Evolutionary conservation across 2,113 vertebrate species (phyloP).

Genomic region (Phocoena sinus): DNA sequence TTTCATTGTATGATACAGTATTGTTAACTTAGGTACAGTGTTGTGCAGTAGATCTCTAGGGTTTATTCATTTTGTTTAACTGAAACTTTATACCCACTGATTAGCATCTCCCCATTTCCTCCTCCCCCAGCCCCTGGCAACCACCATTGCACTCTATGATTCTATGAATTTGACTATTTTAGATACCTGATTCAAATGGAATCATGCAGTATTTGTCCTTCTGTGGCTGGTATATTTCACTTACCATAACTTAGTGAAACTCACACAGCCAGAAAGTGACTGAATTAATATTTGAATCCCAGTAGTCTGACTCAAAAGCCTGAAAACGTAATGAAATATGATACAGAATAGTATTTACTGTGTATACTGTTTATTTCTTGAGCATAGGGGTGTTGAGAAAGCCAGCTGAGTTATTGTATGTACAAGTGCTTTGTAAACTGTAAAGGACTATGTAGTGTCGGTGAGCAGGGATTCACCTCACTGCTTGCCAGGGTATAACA

Average conservation of each 20-base stretch:
- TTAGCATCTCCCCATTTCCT: neutral
- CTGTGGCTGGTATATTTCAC: neutral
- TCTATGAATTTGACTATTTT: neutral
- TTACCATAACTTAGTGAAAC: neutral
- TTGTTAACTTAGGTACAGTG: neutral
- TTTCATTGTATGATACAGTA: neutral
- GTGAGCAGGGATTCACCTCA: neutral
- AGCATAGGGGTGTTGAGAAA: neutral
- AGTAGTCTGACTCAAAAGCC: neutral
- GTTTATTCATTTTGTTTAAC: neutral
- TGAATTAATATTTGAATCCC: neutral
- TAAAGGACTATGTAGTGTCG: neutral
- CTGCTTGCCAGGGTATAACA: neutral
- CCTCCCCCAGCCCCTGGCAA: neutral
- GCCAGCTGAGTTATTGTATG: neutral
- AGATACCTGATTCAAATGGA: neutral
- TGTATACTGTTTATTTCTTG: neutral
- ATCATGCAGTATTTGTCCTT: neutral
- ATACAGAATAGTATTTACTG: neutral
- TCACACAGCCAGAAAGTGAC: neutral
- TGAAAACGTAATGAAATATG: neutral
- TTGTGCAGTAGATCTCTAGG: neutral
- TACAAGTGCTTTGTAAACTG: neutral
- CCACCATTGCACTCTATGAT: neutral
- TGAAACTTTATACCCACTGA: neutral